Evolutionary conservation across 2,888 invertebrate species (phyloP).

Genomic region (Temnothorax rugatulus): DNA sequence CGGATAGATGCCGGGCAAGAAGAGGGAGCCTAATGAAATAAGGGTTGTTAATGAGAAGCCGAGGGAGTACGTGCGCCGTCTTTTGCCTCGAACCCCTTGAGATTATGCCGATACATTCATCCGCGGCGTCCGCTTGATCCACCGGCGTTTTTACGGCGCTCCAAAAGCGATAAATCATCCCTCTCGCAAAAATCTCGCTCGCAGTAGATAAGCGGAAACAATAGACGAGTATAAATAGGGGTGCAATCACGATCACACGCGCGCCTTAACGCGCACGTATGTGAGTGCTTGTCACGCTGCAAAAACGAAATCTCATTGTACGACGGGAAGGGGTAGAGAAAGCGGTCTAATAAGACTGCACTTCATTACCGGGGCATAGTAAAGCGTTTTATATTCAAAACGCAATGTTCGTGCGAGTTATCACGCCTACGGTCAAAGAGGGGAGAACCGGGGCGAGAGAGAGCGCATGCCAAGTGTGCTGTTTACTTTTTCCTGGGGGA

Average conservation of each 20-base stretch:
- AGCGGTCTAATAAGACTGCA: constrained; percentile 43
- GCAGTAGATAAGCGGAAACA: constrained; percentile 21
- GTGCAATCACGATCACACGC: constrained; percentile 9
- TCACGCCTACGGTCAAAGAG: constrained; percentile 43
- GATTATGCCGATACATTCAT: constrained; percentile 74
- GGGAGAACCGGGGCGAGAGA: not conserved
- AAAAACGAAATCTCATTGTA: constrained; percentile 39
- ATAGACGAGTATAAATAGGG: constrained; percentile 24
- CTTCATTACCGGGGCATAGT: constrained; percentile 46
- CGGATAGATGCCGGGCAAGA: constrained; percentile 44
- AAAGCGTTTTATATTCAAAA: constrained; percentile 45
- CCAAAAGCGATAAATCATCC: constrained; percentile 26
- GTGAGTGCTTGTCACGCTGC: constrained; percentile 28
- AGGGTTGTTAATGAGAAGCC: constrained; percentile 82
- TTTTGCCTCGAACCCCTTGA: constrained; percentile 73
- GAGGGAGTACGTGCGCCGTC: constrained; percentile 72
- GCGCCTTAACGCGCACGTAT: constrained; percentile 30
- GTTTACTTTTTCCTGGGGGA: constrained; percentile 51
- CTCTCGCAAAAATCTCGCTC: constrained; percentile 21
- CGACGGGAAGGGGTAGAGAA: not conserved
- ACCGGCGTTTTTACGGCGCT: constrained; percentile 4
- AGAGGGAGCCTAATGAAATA: constrained; percentile 80
- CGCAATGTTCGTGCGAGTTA: constrained; percentile 52
- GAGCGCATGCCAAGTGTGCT: constrained; percentile 44
- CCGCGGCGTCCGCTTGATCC: constrained; percentile 36